phyloP scores from a whole-genome alignment of 1,140 invertebrate genomes.

The Lerema accius region DNA sequence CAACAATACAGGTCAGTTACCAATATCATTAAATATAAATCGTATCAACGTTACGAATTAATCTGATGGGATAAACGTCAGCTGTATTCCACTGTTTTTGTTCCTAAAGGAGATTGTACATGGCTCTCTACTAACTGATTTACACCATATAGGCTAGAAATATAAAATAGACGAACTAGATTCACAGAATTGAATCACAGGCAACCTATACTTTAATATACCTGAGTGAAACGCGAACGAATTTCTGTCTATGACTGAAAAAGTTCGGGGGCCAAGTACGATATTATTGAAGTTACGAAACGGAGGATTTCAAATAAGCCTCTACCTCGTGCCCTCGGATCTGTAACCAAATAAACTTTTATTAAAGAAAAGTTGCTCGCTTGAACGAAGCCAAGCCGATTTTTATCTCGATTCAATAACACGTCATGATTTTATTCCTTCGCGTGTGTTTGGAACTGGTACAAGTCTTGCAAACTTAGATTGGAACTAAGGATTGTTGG shows the following conservation, averaged over 20 bases:
- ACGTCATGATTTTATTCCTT: conserved; percentile 48
- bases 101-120: conserved; percentile 48
- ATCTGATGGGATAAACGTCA: conserved; percentile 55
- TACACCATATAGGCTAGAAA: too few relatives aligned
- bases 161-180: too few relatives aligned
- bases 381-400: conserved; percentile 43
- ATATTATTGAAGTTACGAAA: conserved; percentile 52
- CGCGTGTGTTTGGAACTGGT: conserved; percentile 15
- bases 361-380: conserved; percentile 52
- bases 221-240: conserved; percentile 37
- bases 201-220: conserved; percentile 16
- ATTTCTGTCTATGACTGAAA: conserved; percentile 42
- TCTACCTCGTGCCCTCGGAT: conserved; percentile 44
- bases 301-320: conserved; percentile 58
- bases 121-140: too few relatives aligned
- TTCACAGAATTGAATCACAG: conserved; percentile 21
- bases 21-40: conserved; percentile 29
- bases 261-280: conserved; percentile 44
- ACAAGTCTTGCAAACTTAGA: conserved; percentile 18
- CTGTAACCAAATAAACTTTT: conserved; percentile 52
- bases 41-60: conserved; percentile 40
- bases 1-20: too few relatives aligned
- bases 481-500: conserved; percentile 18
- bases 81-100: conserved; percentile 54
- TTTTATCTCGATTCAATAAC: conserved; percentile 48